phyloP scores from a whole-genome alignment of 2,113 vertebrate species.

The Pyrgilauda ruficollis region DNA sequence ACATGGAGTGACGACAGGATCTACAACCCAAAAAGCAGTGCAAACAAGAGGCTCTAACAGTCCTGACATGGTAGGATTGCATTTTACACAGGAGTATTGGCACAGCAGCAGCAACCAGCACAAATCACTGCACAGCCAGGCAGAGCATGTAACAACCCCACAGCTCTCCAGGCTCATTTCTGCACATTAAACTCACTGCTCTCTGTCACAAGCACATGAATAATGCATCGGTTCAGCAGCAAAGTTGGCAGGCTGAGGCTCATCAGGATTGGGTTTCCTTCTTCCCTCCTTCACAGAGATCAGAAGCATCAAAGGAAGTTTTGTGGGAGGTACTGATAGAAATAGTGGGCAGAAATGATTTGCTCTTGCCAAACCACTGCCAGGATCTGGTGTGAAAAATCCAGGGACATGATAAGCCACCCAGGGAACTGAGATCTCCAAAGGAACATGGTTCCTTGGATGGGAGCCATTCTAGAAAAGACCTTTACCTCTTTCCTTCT shows the following conservation, averaged over 20 bases:
- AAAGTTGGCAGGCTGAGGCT: background rate
- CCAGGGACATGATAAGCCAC: background rate
- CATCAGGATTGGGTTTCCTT: background rate
- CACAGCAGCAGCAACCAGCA: background rate
- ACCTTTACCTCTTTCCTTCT: background rate
- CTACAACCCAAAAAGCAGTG: background rate
- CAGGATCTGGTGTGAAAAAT: background rate
- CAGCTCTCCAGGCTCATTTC: background rate
- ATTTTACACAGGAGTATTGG: background rate
- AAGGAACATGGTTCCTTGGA: background rate
- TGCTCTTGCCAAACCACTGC: background rate
- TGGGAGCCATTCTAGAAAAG: background rate
- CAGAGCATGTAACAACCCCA: background rate
- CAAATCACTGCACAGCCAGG: background rate
- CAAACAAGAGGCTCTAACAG: background rate
- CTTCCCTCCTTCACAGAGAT: background rate
- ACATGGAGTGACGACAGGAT: background rate
- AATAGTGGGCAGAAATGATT: background rate
- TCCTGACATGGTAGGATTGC: background rate
- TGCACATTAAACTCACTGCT: background rate
- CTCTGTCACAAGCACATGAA: slow-evolving; percentile 9
- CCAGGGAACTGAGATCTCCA: background rate
- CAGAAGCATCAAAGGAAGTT: background rate
- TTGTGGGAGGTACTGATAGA: background rate
- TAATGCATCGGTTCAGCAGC: slow-evolving; percentile 3